A percentile compares a stretch with the other conserved stretches of the same genome.
Conservation (phyloP, 2,113 vertebrate genomes). For the Aptenodytes patagonicus region DNA sequence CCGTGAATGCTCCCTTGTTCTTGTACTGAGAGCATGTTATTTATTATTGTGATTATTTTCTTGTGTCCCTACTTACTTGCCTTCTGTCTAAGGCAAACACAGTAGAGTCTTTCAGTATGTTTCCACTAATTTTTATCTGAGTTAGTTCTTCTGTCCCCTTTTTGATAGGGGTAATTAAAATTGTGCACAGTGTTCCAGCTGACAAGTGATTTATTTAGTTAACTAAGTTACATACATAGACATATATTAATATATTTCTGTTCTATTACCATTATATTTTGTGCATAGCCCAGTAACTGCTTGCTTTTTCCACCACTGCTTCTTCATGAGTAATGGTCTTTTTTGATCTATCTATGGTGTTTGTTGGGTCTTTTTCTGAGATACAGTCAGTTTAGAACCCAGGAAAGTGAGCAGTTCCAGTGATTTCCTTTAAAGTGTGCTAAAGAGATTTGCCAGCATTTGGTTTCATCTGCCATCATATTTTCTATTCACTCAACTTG, state of each 20-base stretch:
- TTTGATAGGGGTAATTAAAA: neutral
- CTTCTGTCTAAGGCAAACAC: neutral
- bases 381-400: neutral
- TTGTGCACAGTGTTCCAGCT: neutral
- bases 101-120: neutral
- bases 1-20: neutral
- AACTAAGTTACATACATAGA: neutral
- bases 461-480: neutral
- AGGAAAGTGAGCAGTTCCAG: neutral
- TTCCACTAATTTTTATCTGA: neutral
- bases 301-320: neutral
- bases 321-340: neutral
- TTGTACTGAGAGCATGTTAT: neutral
- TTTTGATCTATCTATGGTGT: neutral
- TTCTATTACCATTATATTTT: neutral
- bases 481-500: conserved; percentile 50
- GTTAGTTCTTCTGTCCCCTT: neutral
- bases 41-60: neutral
- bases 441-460: conserved; percentile 6
- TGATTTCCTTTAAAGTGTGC: neutral
- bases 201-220: neutral
- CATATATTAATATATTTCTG: neutral
- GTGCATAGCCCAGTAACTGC: neutral
- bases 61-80: neutral
- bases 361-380: neutral